phyloP scores from a whole-genome alignment of 2,113 vertebrate species.

The Patagioenas fasciata region DNA sequence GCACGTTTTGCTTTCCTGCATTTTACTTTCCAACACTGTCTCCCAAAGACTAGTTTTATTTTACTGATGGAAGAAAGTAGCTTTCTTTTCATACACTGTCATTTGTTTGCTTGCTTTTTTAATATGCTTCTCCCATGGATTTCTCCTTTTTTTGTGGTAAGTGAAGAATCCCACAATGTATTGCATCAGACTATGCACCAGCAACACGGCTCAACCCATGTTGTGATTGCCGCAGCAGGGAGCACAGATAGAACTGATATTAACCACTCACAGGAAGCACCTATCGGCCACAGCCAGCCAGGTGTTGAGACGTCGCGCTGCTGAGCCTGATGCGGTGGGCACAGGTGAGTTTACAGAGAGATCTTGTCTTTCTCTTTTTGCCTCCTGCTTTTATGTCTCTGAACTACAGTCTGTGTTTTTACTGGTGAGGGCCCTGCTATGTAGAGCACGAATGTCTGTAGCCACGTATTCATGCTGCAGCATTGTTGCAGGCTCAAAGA shows the following conservation, averaged over 20 bases:
- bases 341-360: constrained; percentile 30
- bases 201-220: background rate
- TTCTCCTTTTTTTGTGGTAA: constrained; percentile 1
- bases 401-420: background rate
- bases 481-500: background rate
- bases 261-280: background rate
- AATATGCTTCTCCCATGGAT: background rate
- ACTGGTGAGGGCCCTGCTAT: background rate
- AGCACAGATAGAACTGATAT: background rate
- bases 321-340: constrained; percentile 38
- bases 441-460: background rate
- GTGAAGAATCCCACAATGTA: background rate
- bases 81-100: background rate
- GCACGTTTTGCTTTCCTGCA: no score
- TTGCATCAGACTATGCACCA: background rate
- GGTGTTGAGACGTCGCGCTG: background rate
- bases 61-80: background rate
- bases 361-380: constrained; percentile 19
- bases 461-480: background rate
- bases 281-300: background rate
- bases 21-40: no score
- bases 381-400: background rate
- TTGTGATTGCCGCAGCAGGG: rapidly evolving
- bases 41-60: background rate
- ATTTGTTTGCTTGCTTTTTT: background rate